phyloP scores from a whole-genome alignment of 1,140 invertebrate species.

The Halesus radiatus region DNA sequence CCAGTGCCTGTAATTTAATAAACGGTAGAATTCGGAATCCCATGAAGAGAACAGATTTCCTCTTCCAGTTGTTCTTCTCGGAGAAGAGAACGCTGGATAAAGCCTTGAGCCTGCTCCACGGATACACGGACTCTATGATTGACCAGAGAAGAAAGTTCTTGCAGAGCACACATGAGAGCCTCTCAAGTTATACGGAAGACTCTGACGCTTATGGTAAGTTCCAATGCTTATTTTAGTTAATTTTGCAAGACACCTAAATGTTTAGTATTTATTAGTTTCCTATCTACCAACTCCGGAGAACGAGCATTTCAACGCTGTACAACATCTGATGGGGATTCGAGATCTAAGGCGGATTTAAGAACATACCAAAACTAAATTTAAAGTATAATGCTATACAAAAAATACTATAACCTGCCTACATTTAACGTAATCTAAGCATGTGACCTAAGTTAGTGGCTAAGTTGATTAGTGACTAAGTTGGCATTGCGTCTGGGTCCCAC shows the following conservation, averaged over 20 bases:
- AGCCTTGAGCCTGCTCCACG: slow-evolving; percentile 77
- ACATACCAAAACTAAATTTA: too few relatives aligned
- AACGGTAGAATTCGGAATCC: slow-evolving; percentile 63
- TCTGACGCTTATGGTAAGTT: slow-evolving; percentile 40
- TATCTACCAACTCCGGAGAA: background rate
- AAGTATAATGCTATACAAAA: too few relatives aligned
- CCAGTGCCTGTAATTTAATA: slow-evolving; percentile 62
- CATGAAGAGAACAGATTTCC: slow-evolving; percentile 59
- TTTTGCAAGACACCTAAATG: too few relatives aligned
- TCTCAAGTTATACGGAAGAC: slow-evolving; percentile 42
- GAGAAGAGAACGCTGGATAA: slow-evolving; percentile 67
- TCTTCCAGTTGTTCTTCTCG: slow-evolving; percentile 63
- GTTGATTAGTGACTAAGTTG: too few relatives aligned
- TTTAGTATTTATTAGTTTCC: background rate
- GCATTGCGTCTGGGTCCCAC: too few relatives aligned
- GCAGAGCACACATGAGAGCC: slow-evolving; percentile 59
- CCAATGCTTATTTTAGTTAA: too few relatives aligned
- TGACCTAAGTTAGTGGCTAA: too few relatives aligned
- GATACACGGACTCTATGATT: slow-evolving; percentile 75
- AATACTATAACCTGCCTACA: too few relatives aligned
- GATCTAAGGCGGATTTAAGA: too few relatives aligned
- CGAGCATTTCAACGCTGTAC: background rate
- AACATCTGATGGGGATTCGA: background rate
- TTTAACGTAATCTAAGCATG: too few relatives aligned
- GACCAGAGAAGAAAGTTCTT: slow-evolving; percentile 63